Evolutionary conservation across 2,113 vertebrate genomes (phyloP), one percentile per base, ranked within the genome.

Genomic region (Telmatochromis sp.): DNA sequence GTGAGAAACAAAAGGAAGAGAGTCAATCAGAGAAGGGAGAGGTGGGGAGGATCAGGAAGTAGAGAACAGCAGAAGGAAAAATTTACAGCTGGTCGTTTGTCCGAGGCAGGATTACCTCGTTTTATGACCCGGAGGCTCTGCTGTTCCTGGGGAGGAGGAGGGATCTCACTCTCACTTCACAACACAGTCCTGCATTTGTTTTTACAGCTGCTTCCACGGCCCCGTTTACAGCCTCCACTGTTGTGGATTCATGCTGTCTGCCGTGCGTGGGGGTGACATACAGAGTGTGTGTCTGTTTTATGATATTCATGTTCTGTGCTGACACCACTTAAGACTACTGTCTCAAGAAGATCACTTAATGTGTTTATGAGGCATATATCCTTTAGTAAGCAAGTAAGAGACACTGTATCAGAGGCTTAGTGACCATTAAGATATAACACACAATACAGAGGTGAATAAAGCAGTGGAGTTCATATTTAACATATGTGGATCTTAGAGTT

Each of bases 131-230:
- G 17, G 26, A 14, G 28, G 45, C 80, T 81, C 78, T 63, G 35
- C 79, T 58, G 35, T 60, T 83, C 65, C 81, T 78, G 5, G 21
- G 58, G 54, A 84, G 70, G 65, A 84, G 57, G 58, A 78, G 57
- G 65, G 26, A 35, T 58, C 40, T 85, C 73, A 28, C 87, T 85
- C 55, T 70, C 55, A 21, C 28, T 75, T 11, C 57, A 55, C 35
- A 83, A 54, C 47, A 40, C 19, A 23, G 42, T 9, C 37, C 28
- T 3, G 78, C 63, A 10, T 90, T 89, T 93, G 85, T 87, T 94
- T 88, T 92, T 65, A 85, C 92, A 92, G 88, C 93, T 94, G 94
- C 83, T 51, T 83, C 68, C 35, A 21, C 3, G 6, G 75, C 26
- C 78, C 23, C 14, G 8, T 31, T 81, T 19, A 45, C 58, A 21